Evolutionary conservation across 2,113 vertebrate genomes (phyloP).

Genomic region (Tragelaphus scriptus): DNA sequence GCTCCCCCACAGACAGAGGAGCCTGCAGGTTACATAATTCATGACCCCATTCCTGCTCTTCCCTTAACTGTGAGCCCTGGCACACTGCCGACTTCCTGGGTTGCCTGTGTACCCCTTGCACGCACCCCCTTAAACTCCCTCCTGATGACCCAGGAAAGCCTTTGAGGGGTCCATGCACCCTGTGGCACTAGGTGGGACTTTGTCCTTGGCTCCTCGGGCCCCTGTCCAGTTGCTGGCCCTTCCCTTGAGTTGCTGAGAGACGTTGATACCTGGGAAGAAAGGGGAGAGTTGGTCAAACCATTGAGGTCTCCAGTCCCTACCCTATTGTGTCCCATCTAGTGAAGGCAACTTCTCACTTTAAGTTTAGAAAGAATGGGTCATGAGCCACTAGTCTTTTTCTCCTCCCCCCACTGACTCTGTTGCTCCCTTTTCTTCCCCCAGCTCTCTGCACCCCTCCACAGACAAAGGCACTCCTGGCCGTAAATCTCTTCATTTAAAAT

Average conservation of each 20-base stretch:
- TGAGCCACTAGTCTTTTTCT: rapidly evolving
- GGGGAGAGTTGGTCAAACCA: neutral
- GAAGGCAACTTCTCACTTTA: neutral
- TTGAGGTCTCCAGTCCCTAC: neutral
- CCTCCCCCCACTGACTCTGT: rapidly evolving
- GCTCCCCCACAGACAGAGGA: neutral
- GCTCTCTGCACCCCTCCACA: neutral
- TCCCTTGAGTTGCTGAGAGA: neutral
- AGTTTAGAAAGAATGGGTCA: neutral
- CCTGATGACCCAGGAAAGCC: no score
- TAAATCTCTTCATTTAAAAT: neutral
- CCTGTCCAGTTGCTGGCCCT: neutral
- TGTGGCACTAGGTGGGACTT: neutral
- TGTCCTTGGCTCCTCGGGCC: no score
- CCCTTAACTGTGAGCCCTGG: neutral
- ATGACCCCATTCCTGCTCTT: neutral
- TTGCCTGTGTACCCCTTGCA: rapidly evolving
- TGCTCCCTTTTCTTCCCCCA: neutral
- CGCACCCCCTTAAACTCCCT: neutral
- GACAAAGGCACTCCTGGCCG: neutral
- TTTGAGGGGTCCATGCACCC: neutral
- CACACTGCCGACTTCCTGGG: neutral
- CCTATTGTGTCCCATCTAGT: neutral
- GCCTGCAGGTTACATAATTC: neutral
- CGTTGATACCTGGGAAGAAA: neutral